phyloP scores from a whole-genome alignment of 2,113 vertebrate genomes.

The Sorex araneus region DNA sequence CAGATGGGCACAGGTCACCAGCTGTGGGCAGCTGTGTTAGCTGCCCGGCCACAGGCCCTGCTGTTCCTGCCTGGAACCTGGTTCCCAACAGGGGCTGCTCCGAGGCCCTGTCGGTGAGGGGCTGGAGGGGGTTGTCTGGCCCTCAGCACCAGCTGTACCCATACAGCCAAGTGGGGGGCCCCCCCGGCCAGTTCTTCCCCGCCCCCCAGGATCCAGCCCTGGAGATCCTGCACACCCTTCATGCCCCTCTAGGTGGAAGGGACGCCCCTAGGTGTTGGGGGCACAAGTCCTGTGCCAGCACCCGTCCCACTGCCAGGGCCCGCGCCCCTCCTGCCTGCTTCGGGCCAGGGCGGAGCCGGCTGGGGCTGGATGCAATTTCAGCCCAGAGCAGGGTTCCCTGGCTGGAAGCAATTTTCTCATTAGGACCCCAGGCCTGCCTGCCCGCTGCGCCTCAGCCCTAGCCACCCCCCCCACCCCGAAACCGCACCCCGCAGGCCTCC shows the following conservation, averaged over 20 bases:
- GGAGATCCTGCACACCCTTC: too few species aligned
- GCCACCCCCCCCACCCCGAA: slow-evolving; percentile 78
- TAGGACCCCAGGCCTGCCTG: slow-evolving; percentile 83
- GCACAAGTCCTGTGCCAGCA: not conserved
- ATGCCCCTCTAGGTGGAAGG: not conserved
- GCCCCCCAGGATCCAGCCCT: not conserved
- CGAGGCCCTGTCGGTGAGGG: too few species aligned
- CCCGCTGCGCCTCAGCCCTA: slow-evolving; percentile 79
- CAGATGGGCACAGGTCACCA: too few species aligned
- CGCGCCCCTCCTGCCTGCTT: slow-evolving; percentile 60
- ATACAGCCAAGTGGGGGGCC: not conserved
- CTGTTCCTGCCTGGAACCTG: too few species aligned
- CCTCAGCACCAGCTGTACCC: not conserved
- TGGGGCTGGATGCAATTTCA: slow-evolving; percentile 87
- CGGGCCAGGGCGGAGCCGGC: slow-evolving; percentile 76
- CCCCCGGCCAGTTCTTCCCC: too few species aligned
- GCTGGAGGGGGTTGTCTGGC: not conserved
- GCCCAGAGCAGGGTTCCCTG: slow-evolving; percentile 82
- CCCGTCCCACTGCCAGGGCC: not conserved
- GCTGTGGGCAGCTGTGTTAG: too few species aligned
- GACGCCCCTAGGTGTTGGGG: slow-evolving; percentile 52
- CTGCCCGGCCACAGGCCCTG: too few species aligned
- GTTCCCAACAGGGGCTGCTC: not conserved
- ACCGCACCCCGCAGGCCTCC: slow-evolving; percentile 81
- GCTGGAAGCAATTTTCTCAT: slow-evolving; percentile 88